phyloP scores from a whole-genome alignment of 1,140 invertebrate genomes.

The Penaeus indicus region DNA sequence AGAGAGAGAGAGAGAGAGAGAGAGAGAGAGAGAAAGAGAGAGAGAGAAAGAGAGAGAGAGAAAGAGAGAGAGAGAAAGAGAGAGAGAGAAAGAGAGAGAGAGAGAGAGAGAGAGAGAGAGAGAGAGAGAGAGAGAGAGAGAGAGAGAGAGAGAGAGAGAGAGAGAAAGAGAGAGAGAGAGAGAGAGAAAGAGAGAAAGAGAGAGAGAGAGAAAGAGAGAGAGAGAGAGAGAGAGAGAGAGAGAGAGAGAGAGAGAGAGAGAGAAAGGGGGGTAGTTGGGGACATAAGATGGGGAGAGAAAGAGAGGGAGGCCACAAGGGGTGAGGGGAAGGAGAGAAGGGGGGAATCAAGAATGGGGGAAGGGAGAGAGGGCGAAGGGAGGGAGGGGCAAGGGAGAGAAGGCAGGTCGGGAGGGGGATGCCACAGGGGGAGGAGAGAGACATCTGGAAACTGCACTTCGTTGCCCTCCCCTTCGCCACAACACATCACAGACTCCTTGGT shows the following conservation, averaged over 20 bases:
- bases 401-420: neutral
- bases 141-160: neutral
- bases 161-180: neutral
- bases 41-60: slow-evolving; percentile 18
- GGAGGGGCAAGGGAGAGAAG: neutral
- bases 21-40: neutral
- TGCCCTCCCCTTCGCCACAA: too few species aligned
- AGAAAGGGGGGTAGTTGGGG: neutral
- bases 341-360: neutral
- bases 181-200: neutral
- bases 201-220: neutral
- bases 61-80: neutral
- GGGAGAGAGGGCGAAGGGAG: neutral
- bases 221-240: neutral
- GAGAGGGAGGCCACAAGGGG: neutral
- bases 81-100: neutral
- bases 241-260: neutral
- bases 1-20: too few species aligned
- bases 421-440: too few species aligned
- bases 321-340: neutral
- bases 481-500: too few species aligned
- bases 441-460: too few species aligned
- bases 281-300: neutral
- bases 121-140: neutral
- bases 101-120: neutral